A percentile compares a stretch with the other conserved stretches of the same genome.
Conservation (phyloP, 2,113 vertebrate genomes). For the Columba janthina region DNA sequence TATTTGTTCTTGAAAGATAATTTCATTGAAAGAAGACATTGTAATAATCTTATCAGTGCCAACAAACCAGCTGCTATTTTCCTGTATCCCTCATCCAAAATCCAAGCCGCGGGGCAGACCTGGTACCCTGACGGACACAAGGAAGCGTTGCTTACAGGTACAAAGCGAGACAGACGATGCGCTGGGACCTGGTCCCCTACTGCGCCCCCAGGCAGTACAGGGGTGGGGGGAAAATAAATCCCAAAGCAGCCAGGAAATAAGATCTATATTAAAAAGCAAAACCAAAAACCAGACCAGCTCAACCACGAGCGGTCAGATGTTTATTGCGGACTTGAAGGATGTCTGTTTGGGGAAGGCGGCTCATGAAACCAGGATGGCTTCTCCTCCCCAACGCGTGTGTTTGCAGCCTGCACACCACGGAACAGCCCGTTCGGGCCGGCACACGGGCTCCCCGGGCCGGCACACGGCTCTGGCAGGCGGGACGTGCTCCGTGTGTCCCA, state of each 20-base stretch:
- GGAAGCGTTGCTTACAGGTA: background rate
- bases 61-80: background rate
- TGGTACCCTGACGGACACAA: background rate
- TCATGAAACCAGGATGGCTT: background rate
- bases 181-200: fast-evolving
- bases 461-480: no score
- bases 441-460: background rate
- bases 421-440: background rate
- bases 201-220: background rate
- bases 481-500: no score
- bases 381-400: fast-evolving
- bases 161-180: fast-evolving
- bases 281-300: fast-evolving
- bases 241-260: background rate
- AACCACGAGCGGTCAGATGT: no score
- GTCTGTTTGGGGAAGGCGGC: background rate
- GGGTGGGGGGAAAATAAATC: fast-evolving
- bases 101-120: background rate
- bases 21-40: background rate
- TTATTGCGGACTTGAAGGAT: background rate
- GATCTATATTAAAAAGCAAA: background rate
- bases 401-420: background rate
- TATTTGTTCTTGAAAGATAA: background rate
- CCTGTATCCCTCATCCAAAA: background rate
- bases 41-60: background rate